Evolutionary conservation across 2,888 invertebrate genomes (phyloP), one percentile per base, ranked within the genome.

Genomic region (Oscheius sp.): DNA sequence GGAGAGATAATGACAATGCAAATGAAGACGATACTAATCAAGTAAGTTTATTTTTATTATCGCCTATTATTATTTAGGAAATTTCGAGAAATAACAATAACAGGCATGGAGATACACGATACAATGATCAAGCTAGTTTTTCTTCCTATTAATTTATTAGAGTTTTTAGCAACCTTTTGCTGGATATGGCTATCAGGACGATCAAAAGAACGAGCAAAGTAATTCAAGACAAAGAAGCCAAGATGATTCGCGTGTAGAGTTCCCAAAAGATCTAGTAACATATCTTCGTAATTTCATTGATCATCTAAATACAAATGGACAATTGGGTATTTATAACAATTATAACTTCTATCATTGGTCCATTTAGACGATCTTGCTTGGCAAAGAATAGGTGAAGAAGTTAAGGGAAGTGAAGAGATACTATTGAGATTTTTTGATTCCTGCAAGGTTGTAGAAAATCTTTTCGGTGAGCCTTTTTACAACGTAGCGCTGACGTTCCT

Each of bases 381-480:
- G 37, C 71, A 75, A 6, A 78, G 74, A 39, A 74, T 75, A 20
- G 72, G 71, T 6, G 73, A 75, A 66, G 80, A 80, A 55, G 71
- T 73, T 10, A 52, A 45, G 3, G 77, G 79, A n/a, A 55, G 73
- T 27, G 80, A 80, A 33, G 73, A 61, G 20, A 29, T 64, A 4
- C 65, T 80, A 5, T 70, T 80, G 15, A 50, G 64, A 10, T 80
- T 71, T 73, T 74, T 70, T 5, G 77, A 80, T 46, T 74, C 79
- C 0, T 74, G 72, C 33, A 72, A 31, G 15, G 37, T 61, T 1
- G 50, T 68, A 20, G 68, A 68, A 29, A 46, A 45, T 5, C 34
- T 68, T 61, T 68, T 68, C 34, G 58, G 68, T 61, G 33, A 12
- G 27, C 5, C 23, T 5, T 23, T 25, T 58, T 8, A 20, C 25